These are phyloP conservation scores for pig (Sus scrofa) DNA, from an alignment of 2,113 vertebrate species.

Conservation along the genomic window T2T-Sscrofa CM000813.6:90242001-90242500, in stretches of 20 bases:
- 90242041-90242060: background rate
- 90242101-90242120: rapidly evolving
- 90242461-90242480: background rate
- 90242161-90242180: background rate
- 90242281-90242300: background rate
- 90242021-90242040: background rate
- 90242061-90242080: no score
- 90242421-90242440: background rate
- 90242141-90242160: background rate
- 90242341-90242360: background rate
- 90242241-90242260: background rate
- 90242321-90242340: background rate
- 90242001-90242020: background rate
- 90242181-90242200: background rate
- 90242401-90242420: background rate
- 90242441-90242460: background rate
- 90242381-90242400: no score
- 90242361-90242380: background rate
- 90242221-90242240: background rate
- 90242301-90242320: background rate
- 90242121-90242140: background rate
- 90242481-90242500: background rate
- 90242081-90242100: background rate
- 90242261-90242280: background rate
- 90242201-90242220: background rate